Evolutionary conservation across 2,113 vertebrate species (phyloP), one percentile per base, ranked within the genome.

Genomic region (Taurulus bubalis): DNA sequence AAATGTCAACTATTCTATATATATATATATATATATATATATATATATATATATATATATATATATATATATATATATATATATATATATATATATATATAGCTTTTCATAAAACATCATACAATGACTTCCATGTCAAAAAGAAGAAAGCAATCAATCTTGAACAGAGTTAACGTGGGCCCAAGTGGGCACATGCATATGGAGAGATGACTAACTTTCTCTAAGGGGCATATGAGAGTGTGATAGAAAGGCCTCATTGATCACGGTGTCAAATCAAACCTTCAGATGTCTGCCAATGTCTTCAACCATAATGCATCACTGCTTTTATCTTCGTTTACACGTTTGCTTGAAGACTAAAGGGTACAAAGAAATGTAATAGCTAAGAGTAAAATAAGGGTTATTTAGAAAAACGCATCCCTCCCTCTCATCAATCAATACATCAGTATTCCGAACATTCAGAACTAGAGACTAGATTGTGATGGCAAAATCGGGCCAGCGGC

Each of bases 191-290:
- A 63, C 16, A 49, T 58, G 58, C 12, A 77, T 36, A 24, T 40
- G 12, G 47, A 34, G 16, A 79, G 77, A 38, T 65, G 7, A 16
- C 71, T 64, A 79, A 28, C 55, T 75, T 84, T 71, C 36, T 80
- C 75, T 62, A 2, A 0, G 76, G 67, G 62, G 80, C 80, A 82
- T 67, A 30, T 30, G 49, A 80, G 67, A 66, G 42, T 1, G 15
- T n/a, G 77, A 77, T 67, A 58, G 84, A 85, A 89, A 84, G 64
- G 75, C 62, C 59, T 80, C 68, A 77, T 85, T 85, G 90, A 87
- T 90, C 83, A 85, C 18, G 10, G 68, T 79, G 83, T 84, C 81
- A 77, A 80, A 87, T 72, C 47, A 80, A 78, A 87, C 58, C 80
- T 82, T 88, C 71, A 87, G 77, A 75, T 80, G 75, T 84, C 77